phyloP scores from a whole-genome alignment of 2,888 invertebrate species.

The Rutpela maculata region DNA sequence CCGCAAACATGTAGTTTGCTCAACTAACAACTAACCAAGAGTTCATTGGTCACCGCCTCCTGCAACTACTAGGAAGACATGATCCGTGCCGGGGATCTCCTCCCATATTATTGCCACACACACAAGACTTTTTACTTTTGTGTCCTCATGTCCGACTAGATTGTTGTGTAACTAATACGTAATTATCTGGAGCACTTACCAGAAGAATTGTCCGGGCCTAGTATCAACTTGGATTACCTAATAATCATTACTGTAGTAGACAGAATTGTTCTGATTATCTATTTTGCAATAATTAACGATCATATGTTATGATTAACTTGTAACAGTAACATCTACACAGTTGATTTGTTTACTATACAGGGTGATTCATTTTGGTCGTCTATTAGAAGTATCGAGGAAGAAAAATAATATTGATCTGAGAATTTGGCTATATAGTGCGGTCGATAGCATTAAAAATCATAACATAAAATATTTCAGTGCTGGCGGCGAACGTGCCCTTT shows the following conservation, averaged over 20 bases:
- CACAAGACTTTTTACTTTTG: slow-evolving; percentile 38
- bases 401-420: no score
- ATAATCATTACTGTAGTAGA: slow-evolving; percentile 21
- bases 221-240: slow-evolving; percentile 38
- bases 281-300: not conserved
- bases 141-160: slow-evolving; percentile 37
- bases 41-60: slow-evolving; percentile 44
- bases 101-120: slow-evolving; percentile 41
- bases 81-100: slow-evolving; percentile 46
- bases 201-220: slow-evolving; percentile 44
- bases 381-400: no score
- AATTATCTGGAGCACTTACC: slow-evolving; percentile 50
- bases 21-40: slow-evolving; percentile 42
- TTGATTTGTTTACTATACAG: not conserved
- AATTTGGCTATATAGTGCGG: no score
- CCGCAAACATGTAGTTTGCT: slow-evolving; percentile 49
- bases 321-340: not conserved
- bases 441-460: no score
- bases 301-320: not conserved
- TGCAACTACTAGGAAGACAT: slow-evolving; percentile 28
- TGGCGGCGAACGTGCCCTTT: no score
- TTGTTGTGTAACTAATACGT: slow-evolving; percentile 46
- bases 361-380: no score
- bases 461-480: no score
- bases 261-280: not conserved